phyloP scores from a whole-genome alignment of 2,888 invertebrate genomes.

The Liposcelis brunnea region DNA sequence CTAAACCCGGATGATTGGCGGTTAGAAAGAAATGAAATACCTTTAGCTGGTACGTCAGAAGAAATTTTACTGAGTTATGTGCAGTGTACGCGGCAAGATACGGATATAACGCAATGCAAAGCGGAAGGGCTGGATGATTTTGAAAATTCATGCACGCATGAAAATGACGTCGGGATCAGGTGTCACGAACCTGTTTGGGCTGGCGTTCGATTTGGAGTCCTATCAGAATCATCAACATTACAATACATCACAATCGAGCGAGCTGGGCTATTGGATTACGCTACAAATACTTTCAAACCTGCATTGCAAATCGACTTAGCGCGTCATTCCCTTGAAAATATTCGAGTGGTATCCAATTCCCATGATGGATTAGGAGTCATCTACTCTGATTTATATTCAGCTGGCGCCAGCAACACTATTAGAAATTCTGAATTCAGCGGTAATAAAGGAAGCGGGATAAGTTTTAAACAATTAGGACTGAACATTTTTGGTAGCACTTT shows the following conservation, averaged over 20 bases:
- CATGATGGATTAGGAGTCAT: conserved; percentile 87
- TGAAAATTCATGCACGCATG: conserved; percentile 75
- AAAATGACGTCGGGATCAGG: conserved; percentile 72
- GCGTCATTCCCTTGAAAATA: conserved; percentile 63
- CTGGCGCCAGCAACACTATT: conserved; percentile 62
- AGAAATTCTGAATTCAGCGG: conserved; percentile 69
- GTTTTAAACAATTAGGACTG: conserved; percentile 74
- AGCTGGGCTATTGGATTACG: conserved; percentile 86
- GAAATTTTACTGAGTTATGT: conserved; percentile 69
- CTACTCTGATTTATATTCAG: conserved; percentile 85
- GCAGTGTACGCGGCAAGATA: conserved; percentile 76
- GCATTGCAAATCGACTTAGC: conserved; percentile 79
- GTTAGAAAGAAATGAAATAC: conserved; percentile 64
- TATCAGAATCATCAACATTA: conserved; percentile 71
- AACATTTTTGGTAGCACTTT: conserved; percentile 54
- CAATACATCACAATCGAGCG: conserved; percentile 78
- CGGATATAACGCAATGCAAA: conserved; percentile 74
- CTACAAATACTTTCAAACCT: conserved; percentile 71
- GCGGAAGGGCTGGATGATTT: conserved; percentile 60
- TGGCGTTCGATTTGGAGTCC: conserved; percentile 74
- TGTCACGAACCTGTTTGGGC: conserved; percentile 91
- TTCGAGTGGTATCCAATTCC: conserved; percentile 66
- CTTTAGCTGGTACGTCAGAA: conserved; percentile 56
- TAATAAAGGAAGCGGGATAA: conserved; percentile 77
- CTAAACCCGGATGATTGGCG: conserved; percentile 86